These are phyloP conservation scores for Phoebastria nigripes DNA, from an alignment of 2,797 vertebrate species.

Conservation along the genomic window DNA sequence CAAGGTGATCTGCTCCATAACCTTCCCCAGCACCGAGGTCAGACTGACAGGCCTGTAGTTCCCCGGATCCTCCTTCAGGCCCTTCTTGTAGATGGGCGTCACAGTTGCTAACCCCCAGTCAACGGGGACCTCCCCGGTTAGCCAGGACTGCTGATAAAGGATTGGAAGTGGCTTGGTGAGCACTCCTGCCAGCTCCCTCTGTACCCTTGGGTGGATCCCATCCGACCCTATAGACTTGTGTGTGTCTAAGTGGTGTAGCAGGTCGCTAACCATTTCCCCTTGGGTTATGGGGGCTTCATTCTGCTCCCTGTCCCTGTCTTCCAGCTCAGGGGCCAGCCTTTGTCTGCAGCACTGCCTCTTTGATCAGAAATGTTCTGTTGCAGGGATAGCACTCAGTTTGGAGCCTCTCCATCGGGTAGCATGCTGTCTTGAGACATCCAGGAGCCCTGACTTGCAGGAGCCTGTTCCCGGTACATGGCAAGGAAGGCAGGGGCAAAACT, in stretches of 20 bases:
- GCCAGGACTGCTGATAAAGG: too few relatives aligned
- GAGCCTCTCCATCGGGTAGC: rapidly evolving
- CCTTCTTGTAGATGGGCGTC: too few relatives aligned
- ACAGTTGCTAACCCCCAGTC: too few relatives aligned
- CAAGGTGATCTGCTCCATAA: too few relatives aligned
- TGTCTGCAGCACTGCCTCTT: rapidly evolving
- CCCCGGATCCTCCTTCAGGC: too few relatives aligned
- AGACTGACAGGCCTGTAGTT: too few relatives aligned
- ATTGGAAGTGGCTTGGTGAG: background rate
- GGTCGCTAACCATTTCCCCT: background rate
- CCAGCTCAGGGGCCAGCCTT: background rate
- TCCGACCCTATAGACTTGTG: background rate
- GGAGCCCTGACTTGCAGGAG: background rate
- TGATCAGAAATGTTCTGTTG: too few relatives aligned
- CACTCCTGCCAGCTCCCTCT: too few relatives aligned
- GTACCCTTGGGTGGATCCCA: too few relatives aligned
- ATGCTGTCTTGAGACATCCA: rapidly evolving
- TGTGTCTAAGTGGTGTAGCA: background rate
- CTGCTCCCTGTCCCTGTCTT: background rate
- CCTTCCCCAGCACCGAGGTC: too few relatives aligned
- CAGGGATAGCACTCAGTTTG: rapidly evolving
- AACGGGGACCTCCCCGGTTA: too few relatives aligned
- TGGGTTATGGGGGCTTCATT: background rate
- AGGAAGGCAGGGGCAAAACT: too few relatives aligned
- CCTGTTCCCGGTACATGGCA: rapidly evolving